Conservation (phyloP, 2,797 vertebrate genomes). For the Arctocebus calabarensis region DNA sequence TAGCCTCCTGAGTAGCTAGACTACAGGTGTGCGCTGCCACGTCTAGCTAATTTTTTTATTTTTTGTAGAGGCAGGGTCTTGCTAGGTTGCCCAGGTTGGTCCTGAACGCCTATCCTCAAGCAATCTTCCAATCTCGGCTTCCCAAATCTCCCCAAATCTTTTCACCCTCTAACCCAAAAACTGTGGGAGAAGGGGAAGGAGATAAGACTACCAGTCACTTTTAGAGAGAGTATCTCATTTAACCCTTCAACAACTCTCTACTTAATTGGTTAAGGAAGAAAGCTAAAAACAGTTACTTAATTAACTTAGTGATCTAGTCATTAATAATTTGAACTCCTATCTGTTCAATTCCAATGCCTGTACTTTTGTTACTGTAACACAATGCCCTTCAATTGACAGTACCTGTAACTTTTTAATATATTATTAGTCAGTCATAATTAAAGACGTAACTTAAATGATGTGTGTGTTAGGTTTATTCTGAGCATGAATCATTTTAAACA, state of each 20-base stretch:
- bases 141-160: not conserved
- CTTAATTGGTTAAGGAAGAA: conserved; percentile 10
- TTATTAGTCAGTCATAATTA: not conserved
- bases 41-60: not conserved
- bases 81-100: not conserved
- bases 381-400: not conserved
- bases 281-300: not conserved
- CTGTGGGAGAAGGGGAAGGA: no score
- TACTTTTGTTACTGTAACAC: not conserved
- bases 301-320: not conserved
- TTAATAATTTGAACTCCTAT: not conserved
- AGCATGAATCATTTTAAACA: not conserved
- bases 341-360: not conserved
- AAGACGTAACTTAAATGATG: conserved; percentile 28
- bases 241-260: not conserved
- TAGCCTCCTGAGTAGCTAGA: not conserved
- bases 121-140: not conserved
- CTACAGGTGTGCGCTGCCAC: not conserved
- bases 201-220: not conserved
- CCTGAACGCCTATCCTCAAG: not conserved
- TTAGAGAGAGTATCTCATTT: not conserved
- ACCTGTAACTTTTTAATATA: not conserved
- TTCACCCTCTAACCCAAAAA: not conserved
- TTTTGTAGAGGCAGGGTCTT: not conserved
- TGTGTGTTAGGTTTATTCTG: conserved; percentile 10